Conservation (phyloP, 2,797 vertebrate genomes). For the Otolemur crassicaudatus region DNA sequence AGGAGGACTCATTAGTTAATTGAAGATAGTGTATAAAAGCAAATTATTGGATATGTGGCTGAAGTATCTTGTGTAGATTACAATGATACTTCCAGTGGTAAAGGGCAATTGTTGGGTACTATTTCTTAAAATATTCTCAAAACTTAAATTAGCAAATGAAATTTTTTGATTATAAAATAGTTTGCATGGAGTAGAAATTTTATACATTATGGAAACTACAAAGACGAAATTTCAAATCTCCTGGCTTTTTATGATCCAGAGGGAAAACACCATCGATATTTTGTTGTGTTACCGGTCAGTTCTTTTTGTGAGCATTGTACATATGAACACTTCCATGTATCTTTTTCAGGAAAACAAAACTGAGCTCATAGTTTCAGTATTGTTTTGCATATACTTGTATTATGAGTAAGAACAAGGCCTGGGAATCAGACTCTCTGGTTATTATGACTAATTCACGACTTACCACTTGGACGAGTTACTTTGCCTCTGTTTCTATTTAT, state of each 20-base stretch:
- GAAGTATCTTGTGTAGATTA: background rate
- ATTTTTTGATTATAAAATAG: background rate
- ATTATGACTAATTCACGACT: background rate
- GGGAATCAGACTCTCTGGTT: background rate
- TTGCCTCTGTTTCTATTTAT: background rate
- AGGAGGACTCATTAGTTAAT: background rate
- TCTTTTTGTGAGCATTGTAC: background rate
- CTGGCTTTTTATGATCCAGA: background rate
- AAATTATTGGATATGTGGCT: background rate
- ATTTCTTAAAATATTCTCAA: background rate
- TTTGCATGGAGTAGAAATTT: background rate
- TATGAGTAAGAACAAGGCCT: background rate
- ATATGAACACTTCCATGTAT: background rate
- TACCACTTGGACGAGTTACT: background rate
- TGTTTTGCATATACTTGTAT: background rate
- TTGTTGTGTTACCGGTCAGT: background rate
- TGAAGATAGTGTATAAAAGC: background rate
- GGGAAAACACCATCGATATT: background rate
- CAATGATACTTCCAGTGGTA: background rate
- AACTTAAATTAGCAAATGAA: background rate
- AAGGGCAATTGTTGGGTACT: background rate
- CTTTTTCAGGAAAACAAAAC: background rate
- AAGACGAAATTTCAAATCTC: background rate
- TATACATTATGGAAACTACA: background rate
- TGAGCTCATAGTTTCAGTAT: background rate